Conservation (phyloP, 2,797 vertebrate genomes). For the Fistularia tabacaria region DNA sequence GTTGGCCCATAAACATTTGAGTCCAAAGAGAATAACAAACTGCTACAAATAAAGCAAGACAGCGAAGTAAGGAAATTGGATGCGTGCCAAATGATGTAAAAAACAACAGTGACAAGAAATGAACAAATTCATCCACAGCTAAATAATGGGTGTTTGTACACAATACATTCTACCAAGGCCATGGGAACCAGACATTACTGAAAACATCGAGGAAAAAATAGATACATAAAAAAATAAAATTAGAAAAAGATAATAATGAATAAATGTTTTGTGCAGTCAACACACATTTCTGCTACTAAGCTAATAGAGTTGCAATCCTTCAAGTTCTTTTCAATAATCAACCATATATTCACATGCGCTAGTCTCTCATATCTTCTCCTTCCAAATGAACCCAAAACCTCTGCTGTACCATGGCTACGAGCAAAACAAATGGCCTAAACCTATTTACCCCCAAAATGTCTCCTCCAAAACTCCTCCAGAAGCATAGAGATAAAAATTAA, state of each 20-base stretch:
- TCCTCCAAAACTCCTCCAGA: neutral
- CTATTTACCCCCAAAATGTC: too few species aligned
- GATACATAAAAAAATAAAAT: neutral
- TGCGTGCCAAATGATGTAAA: conserved; percentile 10
- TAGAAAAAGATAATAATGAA: conserved; percentile 27
- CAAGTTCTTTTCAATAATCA: conserved; percentile 38
- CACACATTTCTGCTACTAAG: conserved; percentile 49
- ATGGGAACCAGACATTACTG: conserved; percentile 15
- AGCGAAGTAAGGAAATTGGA: neutral
- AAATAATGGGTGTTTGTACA: conserved; percentile 30
- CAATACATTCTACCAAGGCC: conserved; percentile 33
- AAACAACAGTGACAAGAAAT: conserved; percentile 4
- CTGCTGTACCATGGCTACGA: neutral
- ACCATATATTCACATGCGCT: conserved; percentile 42
- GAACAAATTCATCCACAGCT: conserved; percentile 13
- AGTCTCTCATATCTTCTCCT: conserved; percentile 52
- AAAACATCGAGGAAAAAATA: conserved; percentile 9
- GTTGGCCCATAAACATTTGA: conserved; percentile 38
- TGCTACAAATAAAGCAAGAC: conserved; percentile 10
- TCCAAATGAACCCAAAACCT: conserved; percentile 32
- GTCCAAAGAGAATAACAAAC: conserved; percentile 41
- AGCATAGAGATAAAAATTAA: conserved; percentile 1
- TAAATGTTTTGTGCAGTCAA: conserved; percentile 49
- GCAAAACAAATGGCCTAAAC: neutral
- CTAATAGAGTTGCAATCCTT: conserved; percentile 12